Evolutionary conservation across 2,113 vertebrate species (phyloP), one percentile per base, ranked within the genome.

Genomic region (Crotalus helleri): DNA sequence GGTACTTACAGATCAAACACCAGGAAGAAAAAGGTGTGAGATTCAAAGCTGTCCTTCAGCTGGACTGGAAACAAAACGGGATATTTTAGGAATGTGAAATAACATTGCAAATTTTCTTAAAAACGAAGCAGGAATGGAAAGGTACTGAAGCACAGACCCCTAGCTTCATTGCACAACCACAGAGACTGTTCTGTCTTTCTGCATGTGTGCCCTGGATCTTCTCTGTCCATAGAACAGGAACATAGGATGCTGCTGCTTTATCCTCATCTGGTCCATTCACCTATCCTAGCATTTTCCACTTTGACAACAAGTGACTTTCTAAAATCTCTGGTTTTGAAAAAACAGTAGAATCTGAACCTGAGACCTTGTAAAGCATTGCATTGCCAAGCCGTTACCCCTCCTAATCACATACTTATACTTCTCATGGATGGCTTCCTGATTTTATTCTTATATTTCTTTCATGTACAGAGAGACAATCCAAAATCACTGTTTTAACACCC

Each of bases 1-100:
- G 90, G 91, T 97, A 99, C 99, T 99, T 97, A 99, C 99, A 99
- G 96, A 94, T 99, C 99, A 97, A 99, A 99, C 93, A 99, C 98
- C 96, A 99, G 96, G 98, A 99, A 99, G 98, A 98, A 99, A 97
- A 99, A 99, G 93, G 98, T 99, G 90, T 98, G 98, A 95, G 99
- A 98, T 96, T 99, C 99, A 3, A 98, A 99, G 96, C 98, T 99
- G 97, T 99, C 99, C 97, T 99, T 99, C 95, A 99, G 98, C 97
- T 99, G 98, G 95, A 99, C 99, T 99, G 97, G 93, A 98, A 97
- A 17, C 94, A 98, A 96, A 4, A 89, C 24, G 29, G 4, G 23
- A 23, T 6, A 26, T 24, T n/a, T 93, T 61, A 86, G n/a, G 2
- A 59, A 74, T 29, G 10, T 11, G 51, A 13, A 53, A 39, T 74